Evolutionary conservation across 1,140 invertebrate species (phyloP), one percentile per base, ranked within the genome.

Genomic region (Sarcophaga peregrina): DNA sequence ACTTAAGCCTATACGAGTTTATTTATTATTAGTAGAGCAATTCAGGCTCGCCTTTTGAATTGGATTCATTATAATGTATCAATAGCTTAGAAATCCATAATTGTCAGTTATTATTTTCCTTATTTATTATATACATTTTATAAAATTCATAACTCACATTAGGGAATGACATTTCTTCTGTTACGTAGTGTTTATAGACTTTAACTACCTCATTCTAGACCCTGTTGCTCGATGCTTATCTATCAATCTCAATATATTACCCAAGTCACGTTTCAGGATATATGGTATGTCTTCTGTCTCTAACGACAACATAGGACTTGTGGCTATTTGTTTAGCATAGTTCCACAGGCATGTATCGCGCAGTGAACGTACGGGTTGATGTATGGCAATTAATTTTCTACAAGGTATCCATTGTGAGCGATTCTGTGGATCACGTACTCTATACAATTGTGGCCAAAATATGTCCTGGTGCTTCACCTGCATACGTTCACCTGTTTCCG

Each of bases 401-500:
- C 86, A 83, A 85, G 87, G 78, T 82, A 85, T 46, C 10, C 87
- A 62, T 48, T 86, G 84, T 9, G 85, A 78, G 0, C 86, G 85
- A 50, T 85, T 83, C 46, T 85, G 83, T 0, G 86, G 88, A 81
- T 86, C 83, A 5, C 85, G 87, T 10, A 90, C 84, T 15, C 85
- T 84, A 72, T 86, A 87, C 10, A 86, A 83, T 11, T 87, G 80
- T 0, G 88, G 87, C 37, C 84, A 85, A 82, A 90, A 92, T 13
- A 92, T 84, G 46, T 86, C 87, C 37, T 90, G 85, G 9, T 90
- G 88, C 0, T 91, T 86, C 5, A 92, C 88, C 83, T 10, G 92
- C 87, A 92, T 88, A 20, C 89, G 85, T 83, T 95, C 94, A 62
- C 92, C 92, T 0, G 93, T 94, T 37, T 92, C 86, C 50, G 91